Evolutionary conservation across 2,797 vertebrate genomes (phyloP).

Genomic region (Micromesistius poutassou): DNA sequence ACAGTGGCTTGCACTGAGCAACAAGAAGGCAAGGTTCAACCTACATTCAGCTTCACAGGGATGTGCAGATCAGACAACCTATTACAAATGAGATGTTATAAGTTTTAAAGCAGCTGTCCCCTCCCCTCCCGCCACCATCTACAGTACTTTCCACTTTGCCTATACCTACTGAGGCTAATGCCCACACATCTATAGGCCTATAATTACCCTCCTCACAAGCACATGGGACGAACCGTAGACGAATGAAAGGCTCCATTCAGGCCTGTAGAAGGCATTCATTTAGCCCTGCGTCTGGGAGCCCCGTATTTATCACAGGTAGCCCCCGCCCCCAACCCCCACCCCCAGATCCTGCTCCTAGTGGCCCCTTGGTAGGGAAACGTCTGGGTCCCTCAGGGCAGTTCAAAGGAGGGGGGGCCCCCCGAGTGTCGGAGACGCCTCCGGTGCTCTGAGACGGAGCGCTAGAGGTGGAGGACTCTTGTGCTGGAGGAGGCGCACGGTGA

Average conservation of each 20-base stretch:
- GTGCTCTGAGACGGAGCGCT: neutral
- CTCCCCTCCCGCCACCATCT: slow-evolving; percentile 12
- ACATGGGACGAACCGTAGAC: slow-evolving; percentile 71
- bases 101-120: slow-evolving; percentile 80
- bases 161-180: slow-evolving; percentile 38
- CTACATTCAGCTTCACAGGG: neutral
- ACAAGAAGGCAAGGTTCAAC: neutral
- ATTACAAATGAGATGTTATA: slow-evolving; percentile 53
- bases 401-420: too few species aligned
- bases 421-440: neutral
- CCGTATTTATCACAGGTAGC: slow-evolving; percentile 65
- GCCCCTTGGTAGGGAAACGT: slow-evolving; percentile 55
- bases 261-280: slow-evolving; percentile 40
- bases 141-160: slow-evolving; percentile 44
- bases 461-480: slow-evolving; percentile 24
- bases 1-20: neutral
- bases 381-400: slow-evolving; percentile 60
- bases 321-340: slow-evolving; percentile 49
- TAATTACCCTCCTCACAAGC: slow-evolving; percentile 56
- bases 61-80: slow-evolving; percentile 41
- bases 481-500: slow-evolving; percentile 25
- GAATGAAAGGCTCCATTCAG: slow-evolving; percentile 63
- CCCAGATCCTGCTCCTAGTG: slow-evolving; percentile 37
- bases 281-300: slow-evolving; percentile 42
- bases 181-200: slow-evolving; percentile 28